Conservation (phyloP, 2,888 invertebrate genomes). For the Amphipoea oculea region DNA sequence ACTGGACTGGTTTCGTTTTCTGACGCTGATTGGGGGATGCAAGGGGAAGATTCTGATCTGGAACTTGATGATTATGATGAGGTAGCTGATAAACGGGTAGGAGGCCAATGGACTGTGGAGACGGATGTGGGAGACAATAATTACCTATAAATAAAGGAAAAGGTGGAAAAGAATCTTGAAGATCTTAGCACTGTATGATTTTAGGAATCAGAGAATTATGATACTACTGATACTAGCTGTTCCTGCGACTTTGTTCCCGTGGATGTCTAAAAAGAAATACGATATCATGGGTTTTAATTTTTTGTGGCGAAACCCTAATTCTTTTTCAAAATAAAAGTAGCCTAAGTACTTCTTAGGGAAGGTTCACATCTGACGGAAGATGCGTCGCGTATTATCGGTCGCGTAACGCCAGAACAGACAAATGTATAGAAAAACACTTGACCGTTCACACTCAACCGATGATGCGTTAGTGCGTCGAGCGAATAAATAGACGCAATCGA, state of each 20-base stretch:
- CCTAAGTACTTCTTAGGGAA: not conserved
- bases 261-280: not conserved
- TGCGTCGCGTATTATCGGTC: too few species aligned
- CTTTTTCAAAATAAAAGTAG: not conserved
- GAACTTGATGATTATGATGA: conserved; percentile 22
- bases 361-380: too few species aligned
- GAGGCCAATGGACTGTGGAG: not conserved
- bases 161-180: not conserved
- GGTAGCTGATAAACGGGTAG: conserved; percentile 8
- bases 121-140: conserved; percentile 17
- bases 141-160: conserved; percentile 4
- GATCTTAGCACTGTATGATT: not conserved
- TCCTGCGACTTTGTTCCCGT: too few species aligned
- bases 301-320: not conserved
- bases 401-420: too few species aligned
- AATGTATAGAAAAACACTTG: too few species aligned
- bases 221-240: not conserved
- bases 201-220: not conserved
- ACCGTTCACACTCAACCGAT: too few species aligned
- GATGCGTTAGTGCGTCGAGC: too few species aligned
- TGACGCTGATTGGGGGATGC: conserved; percentile 62
- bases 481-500: too few species aligned
- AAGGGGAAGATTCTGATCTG: conserved; percentile 46
- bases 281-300: not conserved
- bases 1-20: conserved; percentile 50